Conservation (phyloP, 2,888 invertebrate species). For the Danaus chrysippus region DNA sequence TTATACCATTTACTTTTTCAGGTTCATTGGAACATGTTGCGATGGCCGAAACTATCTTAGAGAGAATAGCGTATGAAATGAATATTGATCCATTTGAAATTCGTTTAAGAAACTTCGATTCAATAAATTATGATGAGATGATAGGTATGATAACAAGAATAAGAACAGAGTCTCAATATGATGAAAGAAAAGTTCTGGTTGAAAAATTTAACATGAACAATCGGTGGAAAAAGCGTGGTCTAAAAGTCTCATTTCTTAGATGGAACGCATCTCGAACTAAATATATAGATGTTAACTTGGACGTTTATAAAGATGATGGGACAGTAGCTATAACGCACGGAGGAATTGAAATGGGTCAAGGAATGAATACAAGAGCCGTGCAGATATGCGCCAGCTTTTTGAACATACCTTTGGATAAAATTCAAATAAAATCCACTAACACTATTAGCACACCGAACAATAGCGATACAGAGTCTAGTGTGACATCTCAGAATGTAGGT, state of each 20-base stretch:
- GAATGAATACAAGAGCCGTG: conserved; percentile 84
- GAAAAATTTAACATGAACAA: conserved; percentile 82
- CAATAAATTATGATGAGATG: conserved; percentile 61
- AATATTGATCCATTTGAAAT: conserved; percentile 79
- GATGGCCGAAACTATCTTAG: conserved; percentile 82
- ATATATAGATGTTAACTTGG: conserved; percentile 76
- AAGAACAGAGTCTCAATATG: conserved; percentile 59
- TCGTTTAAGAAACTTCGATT: conserved; percentile 50
- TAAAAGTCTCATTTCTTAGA: conserved; percentile 83
- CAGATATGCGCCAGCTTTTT: conserved; percentile 83
- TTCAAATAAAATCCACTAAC: conserved; percentile 82
- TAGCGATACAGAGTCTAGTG: conserved; percentile 82
- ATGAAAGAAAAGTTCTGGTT: conserved; percentile 63
- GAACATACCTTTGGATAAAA: conserved; percentile 81
- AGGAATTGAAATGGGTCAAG: conserved; percentile 90
- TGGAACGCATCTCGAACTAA: conserved; percentile 78
- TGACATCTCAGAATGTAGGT: conserved; percentile 49
- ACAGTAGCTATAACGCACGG: conserved; percentile 85
- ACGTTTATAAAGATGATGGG: conserved; percentile 85
- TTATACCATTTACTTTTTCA: conserved; percentile 36
- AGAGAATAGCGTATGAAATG: conserved; percentile 78
- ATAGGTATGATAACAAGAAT: conserved; percentile 66
- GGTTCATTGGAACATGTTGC: conserved; percentile 82
- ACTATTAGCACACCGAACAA: conserved; percentile 81
- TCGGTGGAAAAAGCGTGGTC: conserved; percentile 87